Conservation (phyloP, 2,888 invertebrate genomes). For the Rapana venosa region DNA sequence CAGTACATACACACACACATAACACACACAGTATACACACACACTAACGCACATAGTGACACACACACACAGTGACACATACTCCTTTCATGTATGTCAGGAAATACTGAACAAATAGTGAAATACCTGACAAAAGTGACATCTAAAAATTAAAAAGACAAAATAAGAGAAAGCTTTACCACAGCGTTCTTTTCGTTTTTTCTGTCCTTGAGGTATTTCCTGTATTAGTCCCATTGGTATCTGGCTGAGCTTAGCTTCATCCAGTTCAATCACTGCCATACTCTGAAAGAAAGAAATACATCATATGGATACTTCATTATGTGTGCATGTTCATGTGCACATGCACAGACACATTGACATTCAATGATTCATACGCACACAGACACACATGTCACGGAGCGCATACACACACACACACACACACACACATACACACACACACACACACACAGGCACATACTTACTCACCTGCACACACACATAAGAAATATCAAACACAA, state of each 20-base stretch:
- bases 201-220: conserved; percentile 16
- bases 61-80: too few relatives aligned
- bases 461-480: not conserved
- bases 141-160: not conserved
- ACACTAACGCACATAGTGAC: too few relatives aligned
- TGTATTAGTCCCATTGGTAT: not conserved
- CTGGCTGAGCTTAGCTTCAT: not conserved
- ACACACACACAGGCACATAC: not conserved
- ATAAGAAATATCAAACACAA: too few relatives aligned
- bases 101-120: not conserved
- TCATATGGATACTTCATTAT: not conserved
- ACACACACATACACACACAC: not conserved
- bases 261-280: conserved; percentile 3
- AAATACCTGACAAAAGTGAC: not conserved
- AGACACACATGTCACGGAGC: not conserved
- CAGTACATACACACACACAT: not conserved
- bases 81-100: not conserved
- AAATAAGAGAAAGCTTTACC: not conserved
- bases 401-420: not conserved
- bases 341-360: not conserved
- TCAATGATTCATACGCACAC: not conserved
- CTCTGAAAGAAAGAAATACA: not conserved
- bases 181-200: conserved; percentile 1
- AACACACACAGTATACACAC: too few relatives aligned
- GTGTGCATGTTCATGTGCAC: not conserved